Evolutionary conservation across 2,888 invertebrate species (phyloP), one percentile per base, ranked within the genome.

Genomic region (Diarsia mendica): DNA sequence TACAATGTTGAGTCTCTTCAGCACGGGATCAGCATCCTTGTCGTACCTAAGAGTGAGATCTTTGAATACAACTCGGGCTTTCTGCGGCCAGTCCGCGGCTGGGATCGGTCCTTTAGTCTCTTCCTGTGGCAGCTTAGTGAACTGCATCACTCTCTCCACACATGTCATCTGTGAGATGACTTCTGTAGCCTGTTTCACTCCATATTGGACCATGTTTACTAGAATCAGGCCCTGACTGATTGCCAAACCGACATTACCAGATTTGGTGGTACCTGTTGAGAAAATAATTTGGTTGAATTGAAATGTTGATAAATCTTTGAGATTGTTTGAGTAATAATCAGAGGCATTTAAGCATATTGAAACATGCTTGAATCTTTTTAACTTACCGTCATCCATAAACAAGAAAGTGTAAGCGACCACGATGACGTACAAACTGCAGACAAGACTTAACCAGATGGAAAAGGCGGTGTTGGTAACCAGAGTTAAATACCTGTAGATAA

Each of bases 61-160:
- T 76, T 97, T 96, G 89, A 98, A 98, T 58, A 95, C 91, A 6
- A 98, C 94, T 49, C 94, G 93, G 0, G 98, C 98, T 8, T 96
- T 92, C n/a, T 94, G 92, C 0, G 98, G 98, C 98, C 98, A 98
- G 60, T 93, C 93, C 9, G 91, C 83, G 0, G 97, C 95, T 5
- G 97, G 97, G 79, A 97, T 93, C 0, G 97, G 95, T 0, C 97
- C 97, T 23, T 97, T 97, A 39, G 97, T 96, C 3, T 97, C 97
- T 92, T 99, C 98, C 69, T 97, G 97, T 0, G 98, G 97, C 46
- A 99, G 92, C 23, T 97, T 96, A 0, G 98, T 97, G 92, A 98
- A 99, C 90, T 98, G 98, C 20, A 98, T 91, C 0, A 99, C 97
- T 72, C 99, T 96, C 91, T 99, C 99, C 0, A 99, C 98, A 69